These are phyloP conservation scores for Mellilla xanthometata DNA, from an alignment of 2,888 invertebrate genomes.

Conservation along the genomic window DNA sequence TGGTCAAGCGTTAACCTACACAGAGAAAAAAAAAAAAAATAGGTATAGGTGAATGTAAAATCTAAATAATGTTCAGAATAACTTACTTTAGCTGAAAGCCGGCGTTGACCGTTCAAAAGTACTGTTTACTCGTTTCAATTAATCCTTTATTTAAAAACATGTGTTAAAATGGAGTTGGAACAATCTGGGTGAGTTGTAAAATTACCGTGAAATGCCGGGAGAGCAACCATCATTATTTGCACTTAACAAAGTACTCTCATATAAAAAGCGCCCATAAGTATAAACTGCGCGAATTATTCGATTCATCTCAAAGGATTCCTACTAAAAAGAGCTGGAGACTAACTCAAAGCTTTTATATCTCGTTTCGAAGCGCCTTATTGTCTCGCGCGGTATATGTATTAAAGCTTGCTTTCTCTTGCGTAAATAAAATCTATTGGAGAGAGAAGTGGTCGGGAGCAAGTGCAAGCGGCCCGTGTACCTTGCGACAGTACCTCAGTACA, in stretches of 20 bases:
- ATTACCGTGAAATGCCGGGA: slow-evolving; percentile 20
- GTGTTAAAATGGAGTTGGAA: too few species aligned
- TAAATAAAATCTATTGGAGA: slow-evolving; percentile 78
- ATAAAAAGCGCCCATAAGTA: slow-evolving; percentile 66
- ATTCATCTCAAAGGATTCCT: slow-evolving; percentile 81
- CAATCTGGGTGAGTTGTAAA: too few species aligned
- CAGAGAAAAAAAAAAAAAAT: too few species aligned
- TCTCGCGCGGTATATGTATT: slow-evolving; percentile 79
- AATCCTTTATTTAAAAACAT: too few species aligned
- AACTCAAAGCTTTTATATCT: slow-evolving; percentile 83
- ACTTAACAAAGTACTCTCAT: slow-evolving; percentile 60
- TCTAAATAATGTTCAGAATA: too few species aligned
- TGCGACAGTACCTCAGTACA: slow-evolving; percentile 11
- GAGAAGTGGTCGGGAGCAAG: slow-evolving; percentile 71
- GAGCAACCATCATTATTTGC: slow-evolving; percentile 58
- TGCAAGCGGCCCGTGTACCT: slow-evolving; percentile 51
- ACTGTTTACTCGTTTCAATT: too few species aligned
- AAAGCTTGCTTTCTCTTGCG: slow-evolving; percentile 80
- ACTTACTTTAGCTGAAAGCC: too few species aligned
- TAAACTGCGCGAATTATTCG: slow-evolving; percentile 79
- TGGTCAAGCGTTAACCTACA: too few species aligned
- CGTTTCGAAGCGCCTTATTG: slow-evolving; percentile 78
- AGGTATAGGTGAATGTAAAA: too few species aligned
- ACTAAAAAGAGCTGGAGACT: slow-evolving; percentile 77
- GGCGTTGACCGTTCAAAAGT: too few species aligned